Percentiles rank a stretch among this genome's conserved stretches.
These are phyloP conservation scores for Lates japonicus DNA, from an alignment of 2,797 vertebrate species.

Conservation along the genomic window DNA sequence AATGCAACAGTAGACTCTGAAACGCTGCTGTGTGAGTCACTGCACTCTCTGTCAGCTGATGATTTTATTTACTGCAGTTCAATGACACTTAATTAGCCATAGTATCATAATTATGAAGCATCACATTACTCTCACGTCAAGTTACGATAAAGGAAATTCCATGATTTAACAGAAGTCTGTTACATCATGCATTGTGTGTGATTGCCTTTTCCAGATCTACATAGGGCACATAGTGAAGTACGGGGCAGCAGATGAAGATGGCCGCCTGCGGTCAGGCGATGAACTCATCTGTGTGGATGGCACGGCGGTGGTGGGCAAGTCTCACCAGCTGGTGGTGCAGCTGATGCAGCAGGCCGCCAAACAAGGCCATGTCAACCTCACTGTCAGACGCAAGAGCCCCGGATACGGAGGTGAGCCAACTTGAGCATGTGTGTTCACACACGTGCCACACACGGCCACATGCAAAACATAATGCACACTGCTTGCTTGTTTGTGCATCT, in stretches of 20 bases:
- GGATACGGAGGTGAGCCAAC: slow-evolving; percentile 90
- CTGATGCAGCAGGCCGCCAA: slow-evolving; percentile 99
- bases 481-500: neutral
- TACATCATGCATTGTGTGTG: slow-evolving; percentile 1
- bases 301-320: slow-evolving; percentile 97
- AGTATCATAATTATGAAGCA: slow-evolving; percentile 4
- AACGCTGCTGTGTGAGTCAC: slow-evolving; percentile 23
- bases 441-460: neutral
- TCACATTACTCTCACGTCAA: neutral
- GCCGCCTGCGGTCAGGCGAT: slow-evolving; percentile 96
- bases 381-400: slow-evolving; percentile 92
- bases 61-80: slow-evolving; percentile 31
- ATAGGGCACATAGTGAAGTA: slow-evolving; percentile 99
- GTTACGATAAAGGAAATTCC: neutral
- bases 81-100: slow-evolving; percentile 32
- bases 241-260: slow-evolving; percentile 96
- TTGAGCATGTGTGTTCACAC: neutral
- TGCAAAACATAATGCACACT: neutral
- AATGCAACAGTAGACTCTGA: slow-evolving; percentile 22
- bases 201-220: slow-evolving; percentile 89
- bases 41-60: slow-evolving; percentile 3
- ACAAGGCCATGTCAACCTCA: slow-evolving; percentile 98
- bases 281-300: slow-evolving; percentile 99
- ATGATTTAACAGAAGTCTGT: neutral
- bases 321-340: slow-evolving; percentile 98